A percentile compares a stretch with the other conserved stretches of the same genome.
Conservation (phyloP, 2,113 vertebrate genomes). For the Sebastes schlegelii region DNA sequence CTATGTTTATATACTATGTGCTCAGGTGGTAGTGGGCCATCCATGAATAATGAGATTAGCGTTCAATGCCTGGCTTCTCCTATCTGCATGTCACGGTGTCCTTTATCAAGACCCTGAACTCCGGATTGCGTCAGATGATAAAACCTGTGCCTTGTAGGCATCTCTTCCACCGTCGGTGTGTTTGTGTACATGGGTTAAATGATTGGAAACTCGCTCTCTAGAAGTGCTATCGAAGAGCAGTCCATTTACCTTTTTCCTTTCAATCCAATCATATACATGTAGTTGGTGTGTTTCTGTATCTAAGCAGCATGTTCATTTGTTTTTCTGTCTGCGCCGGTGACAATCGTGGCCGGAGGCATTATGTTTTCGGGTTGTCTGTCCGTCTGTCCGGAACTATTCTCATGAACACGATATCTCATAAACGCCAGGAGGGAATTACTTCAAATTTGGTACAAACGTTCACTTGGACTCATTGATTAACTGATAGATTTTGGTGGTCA, state of each 20-base stretch:
- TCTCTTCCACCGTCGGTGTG: background rate
- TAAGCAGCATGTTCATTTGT: background rate
- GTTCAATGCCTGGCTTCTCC: background rate
- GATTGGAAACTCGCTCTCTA: background rate
- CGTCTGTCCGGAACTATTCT: no score
- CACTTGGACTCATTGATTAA: no score
- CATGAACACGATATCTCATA: no score
- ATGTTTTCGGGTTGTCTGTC: no score
- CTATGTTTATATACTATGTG: background rate
- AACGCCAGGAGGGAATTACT: no score
- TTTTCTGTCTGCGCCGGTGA: background rate
- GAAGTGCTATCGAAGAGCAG: background rate
- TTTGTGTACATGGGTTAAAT: background rate
- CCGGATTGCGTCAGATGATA: background rate
- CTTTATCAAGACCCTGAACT: background rate
- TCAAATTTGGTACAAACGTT: no score
- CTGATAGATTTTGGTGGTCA: no score
- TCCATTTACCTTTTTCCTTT: background rate
- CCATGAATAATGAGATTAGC: background rate
- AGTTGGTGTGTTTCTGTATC: background rate
- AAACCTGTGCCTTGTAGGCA: background rate
- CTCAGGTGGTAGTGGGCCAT: background rate
- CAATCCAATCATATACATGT: background rate
- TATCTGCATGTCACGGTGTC: background rate
- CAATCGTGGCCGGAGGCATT: no score